These are phyloP conservation scores for Augiades crinisus DNA, from an alignment of 2,888 invertebrate genomes.

Conservation along the genomic window DNA sequence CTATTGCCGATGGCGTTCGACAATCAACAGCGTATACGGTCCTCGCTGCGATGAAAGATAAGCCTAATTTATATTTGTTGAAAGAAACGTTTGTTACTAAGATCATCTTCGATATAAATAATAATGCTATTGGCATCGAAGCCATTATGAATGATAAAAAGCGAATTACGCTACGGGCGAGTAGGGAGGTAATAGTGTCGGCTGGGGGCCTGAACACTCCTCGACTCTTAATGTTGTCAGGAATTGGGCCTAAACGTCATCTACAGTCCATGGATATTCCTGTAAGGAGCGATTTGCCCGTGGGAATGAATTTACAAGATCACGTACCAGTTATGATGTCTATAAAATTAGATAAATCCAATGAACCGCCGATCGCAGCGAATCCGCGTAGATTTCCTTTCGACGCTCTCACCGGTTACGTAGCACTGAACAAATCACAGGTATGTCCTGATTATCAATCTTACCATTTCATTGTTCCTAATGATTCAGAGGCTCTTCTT, in stretches of 20 bases:
- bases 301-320: conserved; percentile 47
- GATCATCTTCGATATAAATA: conserved; percentile 43
- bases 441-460: conserved; percentile 40
- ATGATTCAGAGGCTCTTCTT: conserved; percentile 27
- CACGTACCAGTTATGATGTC: conserved; percentile 34
- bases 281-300: conserved; percentile 43
- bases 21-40: conserved; percentile 45
- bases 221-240: conserved; percentile 49
- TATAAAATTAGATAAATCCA: conserved; percentile 29
- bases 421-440: conserved; percentile 33
- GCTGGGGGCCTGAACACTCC: conserved; percentile 48
- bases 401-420: conserved; percentile 34
- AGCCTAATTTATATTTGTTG: conserved; percentile 41
- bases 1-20: conserved; percentile 39
- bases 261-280: conserved; percentile 38
- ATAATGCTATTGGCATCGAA: conserved; percentile 43
- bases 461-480: conserved; percentile 34
- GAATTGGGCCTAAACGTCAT: conserved; percentile 46
- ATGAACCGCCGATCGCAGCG: background rate
- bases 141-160: conserved; percentile 30
- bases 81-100: conserved; percentile 44
- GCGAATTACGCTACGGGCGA: conserved; percentile 36
- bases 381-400: conserved; percentile 35
- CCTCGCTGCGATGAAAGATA: conserved; percentile 35
- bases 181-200: conserved; percentile 46